phyloP scores from a whole-genome alignment of 2,888 invertebrate species.

The Hirtodrosophila confusa region DNA sequence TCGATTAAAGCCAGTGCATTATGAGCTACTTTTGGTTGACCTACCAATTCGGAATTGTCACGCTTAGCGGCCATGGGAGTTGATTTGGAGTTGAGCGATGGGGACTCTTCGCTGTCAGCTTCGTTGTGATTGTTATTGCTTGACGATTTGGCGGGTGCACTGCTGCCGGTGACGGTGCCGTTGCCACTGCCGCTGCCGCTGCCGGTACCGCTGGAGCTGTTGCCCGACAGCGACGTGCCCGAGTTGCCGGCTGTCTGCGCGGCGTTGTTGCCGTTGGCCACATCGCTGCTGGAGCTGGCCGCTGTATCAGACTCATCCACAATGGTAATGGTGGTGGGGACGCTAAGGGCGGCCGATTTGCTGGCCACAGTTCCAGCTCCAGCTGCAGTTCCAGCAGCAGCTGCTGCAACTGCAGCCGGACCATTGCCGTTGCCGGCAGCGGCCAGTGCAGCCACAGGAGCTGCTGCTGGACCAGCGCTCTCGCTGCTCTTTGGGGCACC shows the following conservation, averaged over 20 bases:
- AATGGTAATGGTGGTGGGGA: conserved; percentile 75
- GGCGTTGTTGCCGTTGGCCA: conserved; percentile 45
- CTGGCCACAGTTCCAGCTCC: conserved; percentile 7
- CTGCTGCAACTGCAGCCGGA: conserved; percentile 1
- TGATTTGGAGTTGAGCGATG: conserved; percentile 48
- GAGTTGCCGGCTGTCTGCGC: conserved; percentile 14
- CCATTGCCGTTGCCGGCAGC: neutral
- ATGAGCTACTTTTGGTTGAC: neutral
- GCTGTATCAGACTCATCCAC: conserved; percentile 83
- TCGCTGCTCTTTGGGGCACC: conserved; percentile 18
- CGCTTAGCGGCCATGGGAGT: conserved; percentile 25
- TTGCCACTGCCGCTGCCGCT: conserved; percentile 13
- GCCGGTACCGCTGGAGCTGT: conserved; percentile 22
- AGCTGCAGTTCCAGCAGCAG: conserved; percentile 6
- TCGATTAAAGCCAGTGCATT: too few species aligned
- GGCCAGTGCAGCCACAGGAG: neutral
- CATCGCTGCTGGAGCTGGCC: conserved; percentile 56
- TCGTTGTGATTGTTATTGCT: conserved; percentile 52
- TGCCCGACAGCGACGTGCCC: conserved; percentile 16
- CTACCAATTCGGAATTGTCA: conserved; percentile 45
- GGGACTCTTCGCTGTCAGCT: conserved; percentile 40
- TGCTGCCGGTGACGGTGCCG: conserved; percentile 36
- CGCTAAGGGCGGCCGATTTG: conserved; percentile 29
- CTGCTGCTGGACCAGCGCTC: conserved; percentile 1
- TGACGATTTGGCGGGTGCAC: conserved; percentile 31